Evolutionary conservation across 2,797 vertebrate species (phyloP).

Genomic region (Knipowitschia caucasica): DNA sequence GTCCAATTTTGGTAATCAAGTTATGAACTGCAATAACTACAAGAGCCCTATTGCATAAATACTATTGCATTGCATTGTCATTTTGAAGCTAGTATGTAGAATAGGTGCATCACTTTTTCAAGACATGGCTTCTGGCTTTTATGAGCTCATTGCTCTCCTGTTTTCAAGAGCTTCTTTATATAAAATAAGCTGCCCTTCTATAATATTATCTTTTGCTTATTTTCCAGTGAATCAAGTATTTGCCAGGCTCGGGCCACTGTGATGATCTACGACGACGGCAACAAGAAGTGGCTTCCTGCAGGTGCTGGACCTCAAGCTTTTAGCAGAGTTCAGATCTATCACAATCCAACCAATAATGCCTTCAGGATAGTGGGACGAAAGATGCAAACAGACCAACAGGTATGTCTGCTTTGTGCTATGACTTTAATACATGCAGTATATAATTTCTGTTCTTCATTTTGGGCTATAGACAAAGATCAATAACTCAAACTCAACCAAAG

Average conservation of each 20-base stretch:
- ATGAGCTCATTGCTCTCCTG: too few relatives aligned
- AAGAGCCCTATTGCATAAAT: too few relatives aligned
- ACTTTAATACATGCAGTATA: neutral
- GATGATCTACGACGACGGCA: slow-evolving; percentile 89
- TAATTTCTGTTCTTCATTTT: neutral
- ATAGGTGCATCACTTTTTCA: too few relatives aligned
- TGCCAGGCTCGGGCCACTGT: slow-evolving; percentile 89
- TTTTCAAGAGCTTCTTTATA: too few relatives aligned
- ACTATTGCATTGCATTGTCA: too few relatives aligned
- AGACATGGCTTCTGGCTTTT: too few relatives aligned
- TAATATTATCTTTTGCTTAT: slow-evolving; percentile 14
- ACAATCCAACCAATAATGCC: slow-evolving; percentile 81
- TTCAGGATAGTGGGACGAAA: slow-evolving; percentile 91
- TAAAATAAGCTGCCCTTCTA: too few relatives aligned
- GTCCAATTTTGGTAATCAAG: too few relatives aligned
- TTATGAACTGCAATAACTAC: too few relatives aligned
- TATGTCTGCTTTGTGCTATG: slow-evolving; percentile 37
- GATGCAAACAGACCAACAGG: slow-evolving; percentile 91
- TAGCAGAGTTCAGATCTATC: slow-evolving; percentile 92
- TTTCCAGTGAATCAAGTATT: slow-evolving; percentile 83
- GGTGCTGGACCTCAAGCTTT: slow-evolving; percentile 80
- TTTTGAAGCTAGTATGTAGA: too few relatives aligned
- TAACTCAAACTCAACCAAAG: neutral
- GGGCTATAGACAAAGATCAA: neutral
- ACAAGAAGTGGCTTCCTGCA: slow-evolving; percentile 87